Conservation (phyloP, 2,888 invertebrate genomes). For the Tachystola acroxantha region DNA sequence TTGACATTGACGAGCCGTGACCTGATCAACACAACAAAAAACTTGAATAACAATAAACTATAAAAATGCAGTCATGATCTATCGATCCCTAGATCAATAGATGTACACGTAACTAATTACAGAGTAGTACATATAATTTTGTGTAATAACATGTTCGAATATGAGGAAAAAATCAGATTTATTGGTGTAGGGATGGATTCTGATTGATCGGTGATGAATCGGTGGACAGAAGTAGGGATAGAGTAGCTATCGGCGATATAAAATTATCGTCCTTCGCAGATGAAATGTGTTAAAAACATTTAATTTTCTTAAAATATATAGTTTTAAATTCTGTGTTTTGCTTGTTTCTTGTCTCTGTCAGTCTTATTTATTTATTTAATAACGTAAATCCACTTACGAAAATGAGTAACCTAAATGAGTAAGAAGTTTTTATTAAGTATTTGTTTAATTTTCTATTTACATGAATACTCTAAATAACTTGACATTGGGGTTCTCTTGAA, state of each 20-base stretch:
- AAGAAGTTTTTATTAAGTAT: no score
- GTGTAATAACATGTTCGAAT: constrained; percentile 9
- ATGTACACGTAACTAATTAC: constrained; percentile 8
- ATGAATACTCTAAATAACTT: no score
- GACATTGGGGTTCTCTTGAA: no score
- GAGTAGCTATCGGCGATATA: constrained; percentile 10
- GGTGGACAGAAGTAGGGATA: constrained; percentile 6
- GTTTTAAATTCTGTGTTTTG: no score
- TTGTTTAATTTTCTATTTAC: no score
- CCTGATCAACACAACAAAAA: background rate
- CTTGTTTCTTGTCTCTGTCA: no score
- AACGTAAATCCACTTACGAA: no score
- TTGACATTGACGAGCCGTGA: background rate
- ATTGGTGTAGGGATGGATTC: constrained; percentile 6
- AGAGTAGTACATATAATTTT: constrained; percentile 6
- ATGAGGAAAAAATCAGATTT: constrained; percentile 10
- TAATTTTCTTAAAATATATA: no score
- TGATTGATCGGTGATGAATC: constrained; percentile 16
- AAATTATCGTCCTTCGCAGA: no score
- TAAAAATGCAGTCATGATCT: constrained; percentile 1
- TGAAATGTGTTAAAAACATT: no score
- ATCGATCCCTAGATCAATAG: constrained; percentile 13
- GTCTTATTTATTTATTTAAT: no score
- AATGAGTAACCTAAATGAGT: no score
- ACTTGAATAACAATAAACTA: background rate